phyloP scores from a whole-genome alignment of 2,888 invertebrate genomes.

The Trypoxylon attenuatum region DNA sequence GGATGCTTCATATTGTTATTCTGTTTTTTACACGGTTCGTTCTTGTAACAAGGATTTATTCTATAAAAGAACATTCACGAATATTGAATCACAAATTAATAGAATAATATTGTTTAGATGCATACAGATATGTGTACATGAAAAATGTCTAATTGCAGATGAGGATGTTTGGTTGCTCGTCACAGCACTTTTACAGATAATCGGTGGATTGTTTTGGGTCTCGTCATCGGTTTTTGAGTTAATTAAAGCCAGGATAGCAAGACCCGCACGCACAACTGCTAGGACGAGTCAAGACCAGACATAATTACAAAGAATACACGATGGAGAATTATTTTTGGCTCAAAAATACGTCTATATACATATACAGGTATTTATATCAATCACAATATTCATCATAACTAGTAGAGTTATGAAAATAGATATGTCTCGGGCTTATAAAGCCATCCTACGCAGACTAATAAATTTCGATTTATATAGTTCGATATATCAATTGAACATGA shows the following conservation, averaged over 20 bases:
- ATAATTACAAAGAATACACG: constrained; percentile 3
- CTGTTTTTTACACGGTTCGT: constrained; percentile 53
- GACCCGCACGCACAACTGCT: background rate
- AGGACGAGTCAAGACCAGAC: constrained; percentile 7
- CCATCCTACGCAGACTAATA: no score
- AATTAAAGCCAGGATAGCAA: constrained; percentile 42
- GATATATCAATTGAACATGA: no score
- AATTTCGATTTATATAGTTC: no score
- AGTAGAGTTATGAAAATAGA: constrained; percentile 40
- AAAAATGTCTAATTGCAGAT: constrained; percentile 46
- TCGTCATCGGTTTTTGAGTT: constrained; percentile 46
- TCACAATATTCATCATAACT: constrained; percentile 30
- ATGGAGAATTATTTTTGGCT: constrained; percentile 4
- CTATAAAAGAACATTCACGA: constrained; percentile 2
- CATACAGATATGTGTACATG: background rate
- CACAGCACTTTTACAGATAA: constrained; percentile 49
- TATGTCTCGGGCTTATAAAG: constrained; percentile 21
- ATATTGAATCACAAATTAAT: background rate
- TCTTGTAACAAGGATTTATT: constrained; percentile 27
- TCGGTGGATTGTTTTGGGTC: constrained; percentile 59
- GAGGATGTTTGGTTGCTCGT: constrained; percentile 42
- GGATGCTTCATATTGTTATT: constrained; percentile 53
- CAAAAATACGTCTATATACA: constrained; percentile 18
- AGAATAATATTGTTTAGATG: background rate
- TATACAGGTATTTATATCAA: constrained; percentile 35